phyloP scores from a whole-genome alignment of 2,888 invertebrate genomes.

The Pheosia gnoma region DNA sequence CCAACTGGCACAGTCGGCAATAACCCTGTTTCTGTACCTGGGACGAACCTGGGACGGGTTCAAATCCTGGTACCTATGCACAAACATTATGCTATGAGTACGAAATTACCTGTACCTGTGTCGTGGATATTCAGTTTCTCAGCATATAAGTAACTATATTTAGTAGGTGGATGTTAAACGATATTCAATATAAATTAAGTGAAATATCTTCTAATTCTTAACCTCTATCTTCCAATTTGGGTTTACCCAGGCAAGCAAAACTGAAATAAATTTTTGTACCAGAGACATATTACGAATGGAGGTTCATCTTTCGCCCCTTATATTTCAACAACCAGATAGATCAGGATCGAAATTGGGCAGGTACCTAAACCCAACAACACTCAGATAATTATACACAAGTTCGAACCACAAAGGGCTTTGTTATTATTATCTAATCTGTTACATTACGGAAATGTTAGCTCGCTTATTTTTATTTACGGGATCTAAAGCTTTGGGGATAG shows the following conservation, averaged over 20 bases:
- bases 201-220: background rate
- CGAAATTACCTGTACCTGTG: too few species aligned
- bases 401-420: background rate
- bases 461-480: background rate
- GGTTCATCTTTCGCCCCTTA: background rate
- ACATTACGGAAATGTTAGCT: background rate
- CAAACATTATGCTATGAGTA: too few species aligned
- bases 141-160: too few species aligned
- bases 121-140: too few species aligned
- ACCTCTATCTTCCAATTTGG: background rate
- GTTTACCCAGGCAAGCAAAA: background rate
- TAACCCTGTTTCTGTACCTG: too few species aligned
- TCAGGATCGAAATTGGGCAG: slow-evolving; percentile 15
- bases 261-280: background rate
- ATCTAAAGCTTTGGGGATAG: background rate
- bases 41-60: too few species aligned
- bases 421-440: background rate
- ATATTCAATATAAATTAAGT: background rate
- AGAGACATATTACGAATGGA: background rate
- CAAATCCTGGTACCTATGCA: too few species aligned
- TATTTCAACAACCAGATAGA: background rate
- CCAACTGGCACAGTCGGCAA: too few species aligned
- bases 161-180: too few species aligned
- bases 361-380: slow-evolving; percentile 11
- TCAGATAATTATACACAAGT: slow-evolving; percentile 8